Evolutionary conservation across 2,888 invertebrate species (phyloP).

Genomic region (Euspilapteryx auroguttella): DNA sequence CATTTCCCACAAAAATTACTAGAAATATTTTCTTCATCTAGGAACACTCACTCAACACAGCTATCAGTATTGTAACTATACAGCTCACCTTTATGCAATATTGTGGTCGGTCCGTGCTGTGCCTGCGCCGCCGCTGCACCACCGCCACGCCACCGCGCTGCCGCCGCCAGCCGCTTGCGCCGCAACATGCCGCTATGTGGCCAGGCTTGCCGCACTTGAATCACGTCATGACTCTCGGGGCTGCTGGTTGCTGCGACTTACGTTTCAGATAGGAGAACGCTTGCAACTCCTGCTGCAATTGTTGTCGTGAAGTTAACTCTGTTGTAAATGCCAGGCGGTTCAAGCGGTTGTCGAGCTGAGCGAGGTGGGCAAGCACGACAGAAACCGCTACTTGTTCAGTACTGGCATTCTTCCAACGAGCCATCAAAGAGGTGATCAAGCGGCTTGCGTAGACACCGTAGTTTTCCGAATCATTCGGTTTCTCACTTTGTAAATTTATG

Average conservation of each 20-base stretch:
- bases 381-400: not conserved
- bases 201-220: not conserved
- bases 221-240: not conserved
- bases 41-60: slow-evolving; percentile 5
- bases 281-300: not conserved
- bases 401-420: not conserved
- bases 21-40: slow-evolving; percentile 4
- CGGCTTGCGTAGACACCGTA: not conserved
- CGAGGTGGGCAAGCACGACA: not conserved
- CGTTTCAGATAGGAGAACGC: not conserved
- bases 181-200: not conserved
- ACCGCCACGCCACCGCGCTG: not conserved
- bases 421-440: not conserved
- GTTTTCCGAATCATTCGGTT: not conserved
- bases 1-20: slow-evolving; percentile 4
- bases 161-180: not conserved
- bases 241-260: not conserved
- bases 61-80: slow-evolving; percentile 6
- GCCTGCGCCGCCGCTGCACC: slow-evolving; percentile 2
- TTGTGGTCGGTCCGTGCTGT: not conserved
- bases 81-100: slow-evolving; percentile 4
- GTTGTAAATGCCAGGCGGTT: not conserved
- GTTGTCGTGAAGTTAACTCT: not conserved
- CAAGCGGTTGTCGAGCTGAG: not conserved
- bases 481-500: not conserved